These are phyloP conservation scores for Bombus pascuorum DNA, from an alignment of 1,140 invertebrate genomes.

Conservation along the genomic window DNA sequence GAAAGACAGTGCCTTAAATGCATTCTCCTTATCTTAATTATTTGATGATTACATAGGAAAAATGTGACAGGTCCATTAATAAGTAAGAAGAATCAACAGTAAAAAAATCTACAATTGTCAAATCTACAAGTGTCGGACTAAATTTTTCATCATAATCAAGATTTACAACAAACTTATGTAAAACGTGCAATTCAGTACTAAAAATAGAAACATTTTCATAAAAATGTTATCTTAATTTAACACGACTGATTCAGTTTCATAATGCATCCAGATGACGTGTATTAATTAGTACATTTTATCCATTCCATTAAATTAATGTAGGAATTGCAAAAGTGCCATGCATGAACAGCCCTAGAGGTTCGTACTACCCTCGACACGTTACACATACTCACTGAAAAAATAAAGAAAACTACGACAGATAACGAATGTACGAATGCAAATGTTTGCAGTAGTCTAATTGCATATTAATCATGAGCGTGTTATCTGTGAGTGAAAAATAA, in stretches of 20 bases:
- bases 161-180: not conserved
- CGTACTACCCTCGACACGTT: not conserved
- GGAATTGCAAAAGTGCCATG: not conserved
- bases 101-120: too few species aligned
- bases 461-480: conserved; percentile 10
- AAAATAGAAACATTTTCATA: not conserved
- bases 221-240: not conserved
- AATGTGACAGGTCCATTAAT: too few species aligned
- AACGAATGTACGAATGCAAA: conserved; percentile 20
- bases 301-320: not conserved
- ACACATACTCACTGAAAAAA: not conserved
- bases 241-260: not conserved
- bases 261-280: not conserved
- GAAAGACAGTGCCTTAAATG: too few species aligned
- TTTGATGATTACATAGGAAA: too few species aligned
- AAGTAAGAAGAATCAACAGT: too few species aligned
- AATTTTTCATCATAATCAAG: not conserved
- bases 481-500: not conserved
- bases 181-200: not conserved
- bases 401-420: not conserved
- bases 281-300: not conserved
- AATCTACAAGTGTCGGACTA: not conserved
- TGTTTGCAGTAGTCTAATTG: not conserved
- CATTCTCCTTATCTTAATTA: too few species aligned
- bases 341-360: not conserved